Percentiles rank a stretch among this genome's conserved stretches.
Conservation (phyloP, 2,113 vertebrate species). For the Sigmodon hispidus region DNA sequence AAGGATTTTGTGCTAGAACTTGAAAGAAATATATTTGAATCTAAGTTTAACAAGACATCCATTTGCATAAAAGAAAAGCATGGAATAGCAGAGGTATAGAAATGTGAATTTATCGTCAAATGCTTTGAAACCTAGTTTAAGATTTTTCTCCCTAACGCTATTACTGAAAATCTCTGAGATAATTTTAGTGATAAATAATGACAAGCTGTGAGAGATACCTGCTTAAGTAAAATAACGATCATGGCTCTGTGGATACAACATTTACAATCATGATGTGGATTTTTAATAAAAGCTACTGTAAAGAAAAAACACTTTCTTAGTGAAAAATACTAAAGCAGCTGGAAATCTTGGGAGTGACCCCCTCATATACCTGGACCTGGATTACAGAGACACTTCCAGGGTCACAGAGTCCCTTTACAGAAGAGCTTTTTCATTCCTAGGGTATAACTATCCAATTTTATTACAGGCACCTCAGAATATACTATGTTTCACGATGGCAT, state of each 20-base stretch:
- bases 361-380: background rate
- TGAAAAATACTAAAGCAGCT: background rate
- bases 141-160: background rate
- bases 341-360: background rate
- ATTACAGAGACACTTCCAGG: background rate
- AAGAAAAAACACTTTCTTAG: background rate
- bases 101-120: background rate
- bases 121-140: background rate
- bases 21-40: constrained; percentile 16
- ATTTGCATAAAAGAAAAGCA: background rate
- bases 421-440: background rate
- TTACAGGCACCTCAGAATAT: constrained; percentile 2
- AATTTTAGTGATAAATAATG: constrained; percentile 20
- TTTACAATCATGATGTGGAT: background rate
- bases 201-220: background rate
- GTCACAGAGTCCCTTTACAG: background rate
- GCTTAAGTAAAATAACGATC: background rate
- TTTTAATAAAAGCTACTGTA: background rate
- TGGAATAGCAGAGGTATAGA: background rate
- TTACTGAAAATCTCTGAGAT: background rate
- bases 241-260: background rate
- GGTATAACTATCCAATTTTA: background rate
- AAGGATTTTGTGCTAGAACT: background rate
- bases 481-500: background rate
- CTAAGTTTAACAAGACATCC: constrained; percentile 4